Conservation (phyloP, 2,113 vertebrate species). For the Crotalus horridus region DNA sequence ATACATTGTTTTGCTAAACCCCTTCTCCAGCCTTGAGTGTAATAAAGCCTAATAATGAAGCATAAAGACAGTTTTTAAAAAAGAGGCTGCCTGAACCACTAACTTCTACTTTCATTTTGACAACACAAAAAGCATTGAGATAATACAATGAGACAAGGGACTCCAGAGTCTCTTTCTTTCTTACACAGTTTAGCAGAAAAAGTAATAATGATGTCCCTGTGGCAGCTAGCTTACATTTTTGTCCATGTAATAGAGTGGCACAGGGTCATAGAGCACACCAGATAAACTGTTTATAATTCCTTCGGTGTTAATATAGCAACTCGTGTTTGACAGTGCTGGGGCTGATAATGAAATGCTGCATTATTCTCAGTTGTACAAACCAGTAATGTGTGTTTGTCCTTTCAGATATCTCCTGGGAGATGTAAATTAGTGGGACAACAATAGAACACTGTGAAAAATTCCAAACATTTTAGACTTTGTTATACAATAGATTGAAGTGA, state of each 20-base stretch:
- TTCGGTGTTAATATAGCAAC: not conserved
- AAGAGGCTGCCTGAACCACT: not conserved
- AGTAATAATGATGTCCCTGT: not conserved
- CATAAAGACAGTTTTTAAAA: not conserved
- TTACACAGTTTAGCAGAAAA: not conserved
- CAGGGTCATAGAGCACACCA: not conserved
- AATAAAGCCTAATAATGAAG: not conserved
- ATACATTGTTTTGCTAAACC: not conserved
- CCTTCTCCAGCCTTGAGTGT: not conserved
- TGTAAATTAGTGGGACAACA: not conserved
- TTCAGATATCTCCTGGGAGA: not conserved
- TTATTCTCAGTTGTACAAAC: not conserved
- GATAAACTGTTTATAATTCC: not conserved
- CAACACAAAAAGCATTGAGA: not conserved
- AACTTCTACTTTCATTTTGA: not conserved
- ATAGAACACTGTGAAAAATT: not conserved
- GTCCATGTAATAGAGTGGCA: not conserved
- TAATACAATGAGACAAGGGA: not conserved
- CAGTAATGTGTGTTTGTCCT: not conserved
- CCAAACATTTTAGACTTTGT: not conserved
- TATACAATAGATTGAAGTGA: not conserved
- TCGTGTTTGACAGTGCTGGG: not conserved
- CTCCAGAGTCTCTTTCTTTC: not conserved
- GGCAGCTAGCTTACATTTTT: not conserved
- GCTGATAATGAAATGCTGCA: not conserved